Evolutionary conservation across 2,113 vertebrate species (phyloP), one percentile per base, ranked within the genome.

Genomic region (Pitta sordida): DNA sequence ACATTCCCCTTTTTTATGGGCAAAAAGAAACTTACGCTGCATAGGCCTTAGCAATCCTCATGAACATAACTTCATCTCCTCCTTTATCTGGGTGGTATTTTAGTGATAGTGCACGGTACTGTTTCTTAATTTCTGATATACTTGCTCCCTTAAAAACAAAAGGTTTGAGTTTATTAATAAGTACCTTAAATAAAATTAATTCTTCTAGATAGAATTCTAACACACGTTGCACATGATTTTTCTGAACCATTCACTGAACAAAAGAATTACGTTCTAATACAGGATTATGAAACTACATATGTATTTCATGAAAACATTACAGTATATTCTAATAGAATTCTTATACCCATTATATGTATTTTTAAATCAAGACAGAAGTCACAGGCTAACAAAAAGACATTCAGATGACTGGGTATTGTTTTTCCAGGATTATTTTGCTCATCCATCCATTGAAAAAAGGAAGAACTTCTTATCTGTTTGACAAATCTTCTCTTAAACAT

Each of bases 51-150:
- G 98, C 98, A 93, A 99, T 99, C 93, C 98, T 99, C 99, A 99
- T 99, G 96, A 99, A 99, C 94, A 98, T 98, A 82, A 98, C 98
- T 97, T 99, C 99, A 97, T 99, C 99, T 30, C 99, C 99, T 93
- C 99, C 98, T 98, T 99, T 99, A 97, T 99, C 99, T 53, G 99
- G 99, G 93, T 99, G 99, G 94, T 95, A 98, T 95, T 99, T 99
- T 46, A 99, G 97, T 1, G 99, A 99, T 3, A 99, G 96, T 26
- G 98, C 97, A 81, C 98, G 99, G 96, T 99, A 99, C 32, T 99
- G 99, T 87, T 99, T 99, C 98, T 99, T 99, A 93, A 99, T 99
- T 98, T 99, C 99, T 18, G 98, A 96, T 81, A 99, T 59, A 68
- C 98, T 98, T 70, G 99, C 98, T 59, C 98, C 98, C 99, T 99